Conservation (phyloP, 1,140 invertebrate genomes). For the Galleria mellonella region DNA sequence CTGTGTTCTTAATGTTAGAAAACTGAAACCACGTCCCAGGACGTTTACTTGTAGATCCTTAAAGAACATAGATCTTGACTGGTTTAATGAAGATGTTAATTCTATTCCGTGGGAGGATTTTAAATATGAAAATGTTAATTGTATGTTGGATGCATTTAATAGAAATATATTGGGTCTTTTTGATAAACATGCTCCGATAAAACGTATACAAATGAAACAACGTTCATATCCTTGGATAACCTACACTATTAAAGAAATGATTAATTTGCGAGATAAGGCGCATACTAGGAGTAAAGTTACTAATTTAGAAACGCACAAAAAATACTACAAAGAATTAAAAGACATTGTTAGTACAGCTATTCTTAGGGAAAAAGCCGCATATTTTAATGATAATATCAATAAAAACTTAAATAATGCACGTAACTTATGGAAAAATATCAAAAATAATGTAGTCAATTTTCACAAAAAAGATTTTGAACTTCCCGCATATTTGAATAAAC, state of each 20-base stretch:
- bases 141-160: slow-evolving; percentile 1
- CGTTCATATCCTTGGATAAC: slow-evolving; percentile 10
- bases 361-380: slow-evolving; percentile 11
- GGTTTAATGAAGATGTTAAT: not conserved
- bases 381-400: slow-evolving; percentile 8
- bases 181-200: slow-evolving; percentile 6
- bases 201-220: not conserved
- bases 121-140: not conserved
- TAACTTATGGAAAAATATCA: slow-evolving; percentile 9
- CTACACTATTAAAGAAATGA: slow-evolving; percentile 14
- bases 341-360: slow-evolving; percentile 1
- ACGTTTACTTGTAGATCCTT: not conserved
- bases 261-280: slow-evolving; percentile 11
- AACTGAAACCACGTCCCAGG: not conserved
- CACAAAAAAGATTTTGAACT: not conserved
- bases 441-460: not conserved
- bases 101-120: not conserved
- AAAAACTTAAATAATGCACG: slow-evolving; percentile 1
- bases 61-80: not conserved
- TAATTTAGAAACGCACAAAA: slow-evolving; percentile 5
- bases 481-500: not conserved
- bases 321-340: slow-evolving; percentile 15
- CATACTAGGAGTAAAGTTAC: not conserved
- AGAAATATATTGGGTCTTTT: not conserved
- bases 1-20: not conserved